These are phyloP conservation scores for Rousettus leschenaultii DNA, from an alignment of 2,113 vertebrate species.

Conservation along the genomic window DNA sequence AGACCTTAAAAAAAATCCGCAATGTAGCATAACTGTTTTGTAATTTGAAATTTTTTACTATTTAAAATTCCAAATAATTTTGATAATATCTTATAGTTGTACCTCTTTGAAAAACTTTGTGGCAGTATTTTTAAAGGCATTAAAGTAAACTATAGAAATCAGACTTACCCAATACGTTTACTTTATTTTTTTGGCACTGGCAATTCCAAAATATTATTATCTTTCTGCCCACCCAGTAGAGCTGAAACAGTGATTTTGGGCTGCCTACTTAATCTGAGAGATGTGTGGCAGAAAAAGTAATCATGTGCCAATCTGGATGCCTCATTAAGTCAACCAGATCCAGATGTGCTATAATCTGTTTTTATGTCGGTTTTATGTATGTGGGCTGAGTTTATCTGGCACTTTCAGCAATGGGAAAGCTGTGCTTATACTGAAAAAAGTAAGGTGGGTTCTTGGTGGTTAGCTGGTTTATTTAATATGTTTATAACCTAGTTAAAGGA, in stretches of 20 bases:
- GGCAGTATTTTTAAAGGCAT: slow-evolving; percentile 18
- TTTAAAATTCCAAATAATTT: not conserved
- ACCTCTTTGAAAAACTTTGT: slow-evolving; percentile 13
- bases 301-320: not conserved
- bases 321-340: not conserved
- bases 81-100: not conserved
- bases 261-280: not conserved
- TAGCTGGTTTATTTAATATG: not conserved
- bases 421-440: not conserved
- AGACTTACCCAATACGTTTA: not conserved
- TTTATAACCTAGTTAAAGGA: not conserved
- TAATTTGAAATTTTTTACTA: slow-evolving; percentile 12
- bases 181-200: not conserved
- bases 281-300: not conserved
- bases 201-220: not conserved
- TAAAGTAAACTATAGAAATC: not conserved
- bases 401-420: not conserved
- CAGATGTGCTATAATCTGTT: not conserved
- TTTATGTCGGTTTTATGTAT: not conserved
- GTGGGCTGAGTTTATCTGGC: not conserved
- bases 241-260: not conserved
- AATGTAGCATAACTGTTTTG: not conserved
- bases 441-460: not conserved
- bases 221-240: not conserved
- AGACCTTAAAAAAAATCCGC: not conserved